Evolutionary conservation across 2,113 vertebrate species (phyloP).

Genomic region (Nipponia nippon): DNA sequence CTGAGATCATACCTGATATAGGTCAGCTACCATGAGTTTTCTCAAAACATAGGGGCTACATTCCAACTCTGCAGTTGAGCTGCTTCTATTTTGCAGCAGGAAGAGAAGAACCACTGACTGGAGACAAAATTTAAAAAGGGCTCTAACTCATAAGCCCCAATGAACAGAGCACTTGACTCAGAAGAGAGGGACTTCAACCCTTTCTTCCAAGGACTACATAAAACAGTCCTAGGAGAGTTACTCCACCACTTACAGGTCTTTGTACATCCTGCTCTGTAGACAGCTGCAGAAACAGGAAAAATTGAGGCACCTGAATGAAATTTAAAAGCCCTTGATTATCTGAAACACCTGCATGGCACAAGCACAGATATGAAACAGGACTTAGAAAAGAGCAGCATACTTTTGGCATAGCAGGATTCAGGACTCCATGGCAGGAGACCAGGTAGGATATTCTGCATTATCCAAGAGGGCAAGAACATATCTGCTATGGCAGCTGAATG

Average conservation of each 20-base stretch:
- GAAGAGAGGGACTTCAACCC: background rate
- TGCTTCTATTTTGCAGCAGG: background rate
- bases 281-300: background rate
- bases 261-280: background rate
- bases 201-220: background rate
- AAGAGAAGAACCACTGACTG: background rate
- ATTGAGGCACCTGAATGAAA: background rate
- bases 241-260: background rate
- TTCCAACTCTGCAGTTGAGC: background rate
- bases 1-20: background rate
- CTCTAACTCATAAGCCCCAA: background rate
- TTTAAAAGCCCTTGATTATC: background rate
- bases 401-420: background rate
- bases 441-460: background rate
- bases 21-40: background rate
- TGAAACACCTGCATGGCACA: background rate
- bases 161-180: background rate
- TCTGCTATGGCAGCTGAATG: background rate
- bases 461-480: background rate
- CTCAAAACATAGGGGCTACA: background rate
- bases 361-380: background rate
- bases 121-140: background rate
- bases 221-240: background rate
- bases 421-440: background rate
- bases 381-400: background rate